These are phyloP conservation scores for Lycocerus yunnanus DNA, from an alignment of 2,888 invertebrate genomes.

Conservation along the genomic window DNA sequence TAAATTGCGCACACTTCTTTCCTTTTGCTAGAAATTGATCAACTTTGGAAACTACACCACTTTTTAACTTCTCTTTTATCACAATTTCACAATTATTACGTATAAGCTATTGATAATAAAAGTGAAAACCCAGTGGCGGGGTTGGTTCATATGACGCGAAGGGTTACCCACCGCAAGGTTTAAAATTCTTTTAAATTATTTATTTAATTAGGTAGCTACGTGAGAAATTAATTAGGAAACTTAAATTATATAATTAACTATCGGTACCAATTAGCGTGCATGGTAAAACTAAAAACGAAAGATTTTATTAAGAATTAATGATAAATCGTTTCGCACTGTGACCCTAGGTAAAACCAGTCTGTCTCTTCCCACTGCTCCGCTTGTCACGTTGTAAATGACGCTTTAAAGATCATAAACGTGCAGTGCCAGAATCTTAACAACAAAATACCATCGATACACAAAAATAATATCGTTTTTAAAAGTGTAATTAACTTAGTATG, in stretches of 20 bases:
- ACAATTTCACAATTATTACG: no score
- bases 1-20: no score
- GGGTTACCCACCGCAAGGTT: no score
- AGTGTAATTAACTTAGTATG: not conserved
- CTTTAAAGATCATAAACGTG: not conserved
- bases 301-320: not conserved
- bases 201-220: no score
- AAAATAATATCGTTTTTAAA: not conserved
- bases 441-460: not conserved
- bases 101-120: no score
- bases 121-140: no score
- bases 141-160: no score
- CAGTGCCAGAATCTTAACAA: not conserved
- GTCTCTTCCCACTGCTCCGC: not conserved
- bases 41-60: no score
- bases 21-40: no score
- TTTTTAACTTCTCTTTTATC: no score
- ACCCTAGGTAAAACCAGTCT: constrained; percentile 4
- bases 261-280: not conserved
- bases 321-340: not conserved
- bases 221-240: no score
- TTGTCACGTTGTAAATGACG: not conserved
- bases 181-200: no score
- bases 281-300: not conserved
- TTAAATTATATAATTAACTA: not conserved